Evolutionary conservation across 2,113 vertebrate species (phyloP), one percentile per base, ranked within the genome.

Genomic region (Parotia lawesii): DNA sequence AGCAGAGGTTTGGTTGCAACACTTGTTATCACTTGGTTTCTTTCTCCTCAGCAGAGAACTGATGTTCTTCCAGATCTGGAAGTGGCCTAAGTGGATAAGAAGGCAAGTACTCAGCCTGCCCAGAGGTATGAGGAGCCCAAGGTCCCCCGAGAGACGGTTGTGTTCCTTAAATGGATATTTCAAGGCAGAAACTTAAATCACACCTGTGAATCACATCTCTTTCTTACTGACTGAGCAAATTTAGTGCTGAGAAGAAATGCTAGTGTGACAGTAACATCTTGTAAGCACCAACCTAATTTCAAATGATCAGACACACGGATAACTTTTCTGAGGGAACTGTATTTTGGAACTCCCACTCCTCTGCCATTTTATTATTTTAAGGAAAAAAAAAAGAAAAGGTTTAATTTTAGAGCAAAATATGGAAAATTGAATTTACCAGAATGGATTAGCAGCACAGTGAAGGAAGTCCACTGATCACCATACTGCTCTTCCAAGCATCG

Each of bases 401-500:
- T 8, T 7, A 19, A 15, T 48, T 70, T 85, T 17, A 83, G 44
- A 54, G 24, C 21, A 19, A 64, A 85, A 79, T 73, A 89, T 4
- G 76, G 37, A 72, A 78, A 74, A 45, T 1, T 92, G 58, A 90
- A 42, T 86, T 96, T 98, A 99, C 99, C 99, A 96, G 99, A 99
- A 95, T 99, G 99, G 91, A 99, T 99, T 42, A 99, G 95, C 22
- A 99, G 94, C 82, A 99, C 94, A 75, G 85, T 98, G 93, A 98
- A 94, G 73, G 90, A 97, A 85, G 96, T 81, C 97, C 99, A 97
- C 58, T 96, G 56, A 62, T 98, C 97, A 79, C 98, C 98, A 89
- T 98, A 99, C 17, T 98, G 82, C 33, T 98, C 97, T 84, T 97
- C 96, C 85, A 99, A 96, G 87, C 95, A 95, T 61, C 42, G 97